These are phyloP conservation scores for Uloborus plumipes DNA, from an alignment of 2,888 invertebrate species.

Conservation along the genomic window DNA sequence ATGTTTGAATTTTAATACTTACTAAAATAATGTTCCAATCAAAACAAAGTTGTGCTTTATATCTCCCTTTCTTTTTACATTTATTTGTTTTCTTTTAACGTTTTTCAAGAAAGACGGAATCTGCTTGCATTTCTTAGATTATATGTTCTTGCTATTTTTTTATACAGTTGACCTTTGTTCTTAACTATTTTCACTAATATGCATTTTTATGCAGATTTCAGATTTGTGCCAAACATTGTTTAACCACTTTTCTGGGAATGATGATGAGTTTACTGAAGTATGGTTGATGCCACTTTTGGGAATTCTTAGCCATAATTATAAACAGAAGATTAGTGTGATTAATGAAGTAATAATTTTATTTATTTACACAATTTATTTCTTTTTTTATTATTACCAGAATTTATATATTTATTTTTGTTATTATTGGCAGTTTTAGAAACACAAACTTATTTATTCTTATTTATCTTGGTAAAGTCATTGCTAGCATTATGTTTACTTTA, in stretches of 20 bases:
- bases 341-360: conserved; percentile 74
- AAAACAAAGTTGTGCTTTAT: too few relatives aligned
- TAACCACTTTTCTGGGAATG: conserved; percentile 72
- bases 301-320: conserved; percentile 68
- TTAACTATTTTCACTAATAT: too few relatives aligned
- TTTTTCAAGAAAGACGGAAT: too few relatives aligned
- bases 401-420: neutral
- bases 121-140: too few relatives aligned
- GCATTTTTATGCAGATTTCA: conserved; percentile 71
- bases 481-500: too few relatives aligned
- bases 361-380: neutral
- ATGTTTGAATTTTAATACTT: too few relatives aligned
- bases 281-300: conserved; percentile 74
- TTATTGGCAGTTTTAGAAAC: neutral
- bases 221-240: conserved; percentile 76
- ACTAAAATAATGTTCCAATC: too few relatives aligned
- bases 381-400: neutral
- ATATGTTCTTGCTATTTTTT: too few relatives aligned
- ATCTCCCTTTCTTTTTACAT: too few relatives aligned
- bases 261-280: conserved; percentile 73
- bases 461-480: neutral
- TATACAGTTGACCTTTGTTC: too few relatives aligned
- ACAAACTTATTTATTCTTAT: too few relatives aligned
- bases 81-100: too few relatives aligned
- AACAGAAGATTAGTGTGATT: conserved; percentile 68